A percentile compares a stretch with the other conserved stretches of the same genome.
These are phyloP conservation scores for Phalacrocorax carbo DNA, from an alignment of 2,113 vertebrate species.

Conservation along the genomic window DNA sequence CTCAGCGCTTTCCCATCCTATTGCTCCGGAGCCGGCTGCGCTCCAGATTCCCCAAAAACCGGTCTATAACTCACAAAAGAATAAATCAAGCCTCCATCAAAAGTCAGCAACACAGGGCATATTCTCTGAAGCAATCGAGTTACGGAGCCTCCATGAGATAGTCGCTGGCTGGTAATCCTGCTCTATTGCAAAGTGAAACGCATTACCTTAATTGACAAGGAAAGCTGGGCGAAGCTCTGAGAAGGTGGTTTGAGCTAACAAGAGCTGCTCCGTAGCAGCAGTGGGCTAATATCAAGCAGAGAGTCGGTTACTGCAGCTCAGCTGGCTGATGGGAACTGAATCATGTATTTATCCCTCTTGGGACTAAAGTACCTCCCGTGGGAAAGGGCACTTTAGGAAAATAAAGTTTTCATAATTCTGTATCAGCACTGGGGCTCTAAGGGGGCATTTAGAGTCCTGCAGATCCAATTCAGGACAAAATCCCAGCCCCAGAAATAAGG, in stretches of 20 bases:
- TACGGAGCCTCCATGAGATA: accelerated
- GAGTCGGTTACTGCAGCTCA: not conserved
- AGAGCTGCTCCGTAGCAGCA: not conserved
- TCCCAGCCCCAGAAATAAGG: not conserved
- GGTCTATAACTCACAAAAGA: no score
- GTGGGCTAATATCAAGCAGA: not conserved
- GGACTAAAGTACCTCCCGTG: not conserved
- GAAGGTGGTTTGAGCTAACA: not conserved
- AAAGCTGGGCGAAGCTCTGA: not conserved
- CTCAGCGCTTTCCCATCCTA: not conserved
- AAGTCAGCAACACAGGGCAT: accelerated
- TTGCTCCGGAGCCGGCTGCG: not conserved
- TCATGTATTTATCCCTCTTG: not conserved
- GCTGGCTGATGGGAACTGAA: not conserved
- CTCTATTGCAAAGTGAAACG: not conserved
- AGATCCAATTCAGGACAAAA: not conserved
- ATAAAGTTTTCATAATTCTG: not conserved
- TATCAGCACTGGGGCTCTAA: not conserved
- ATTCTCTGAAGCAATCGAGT: not conserved
- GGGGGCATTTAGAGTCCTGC: not conserved
- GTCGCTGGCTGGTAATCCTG: not conserved
- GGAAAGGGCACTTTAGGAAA: not conserved
- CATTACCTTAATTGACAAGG: not conserved
- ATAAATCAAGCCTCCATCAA: not conserved
- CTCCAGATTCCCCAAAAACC: not conserved